Evolutionary conservation across 2,888 invertebrate genomes (phyloP).

Genomic region (Vesta saturnalis): DNA sequence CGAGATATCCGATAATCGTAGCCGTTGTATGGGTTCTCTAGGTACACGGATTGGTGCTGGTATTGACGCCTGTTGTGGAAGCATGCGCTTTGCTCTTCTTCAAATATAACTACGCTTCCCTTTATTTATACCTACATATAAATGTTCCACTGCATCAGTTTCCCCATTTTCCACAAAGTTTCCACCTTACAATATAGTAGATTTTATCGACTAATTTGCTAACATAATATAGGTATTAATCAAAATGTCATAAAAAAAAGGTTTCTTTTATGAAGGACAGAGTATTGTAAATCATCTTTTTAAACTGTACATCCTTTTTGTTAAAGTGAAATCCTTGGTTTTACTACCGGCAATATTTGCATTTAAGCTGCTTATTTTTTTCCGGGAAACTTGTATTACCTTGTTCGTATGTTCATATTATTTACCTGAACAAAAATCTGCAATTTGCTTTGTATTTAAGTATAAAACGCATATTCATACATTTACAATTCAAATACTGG

Average conservation of each 20-base stretch:
- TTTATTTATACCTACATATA: conserved; percentile 17
- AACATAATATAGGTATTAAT: background rate
- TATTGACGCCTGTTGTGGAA: conserved; percentile 38
- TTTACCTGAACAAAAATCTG: background rate
- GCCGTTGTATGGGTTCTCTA: conserved; percentile 23
- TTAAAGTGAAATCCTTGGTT: too few species aligned
- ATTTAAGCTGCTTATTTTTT: too few species aligned
- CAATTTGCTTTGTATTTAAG: background rate
- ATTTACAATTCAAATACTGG: conserved; percentile 6
- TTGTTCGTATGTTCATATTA: too few species aligned
- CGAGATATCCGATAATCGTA: conserved; percentile 37
- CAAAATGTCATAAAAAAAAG: background rate
- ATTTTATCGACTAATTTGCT: conserved; percentile 5
- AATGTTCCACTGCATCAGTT: conserved; percentile 21
- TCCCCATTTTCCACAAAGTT: conserved; percentile 11
- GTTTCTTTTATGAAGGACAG: too few species aligned
- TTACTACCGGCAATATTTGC: background rate
- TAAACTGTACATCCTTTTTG: too few species aligned
- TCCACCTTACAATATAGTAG: conserved; percentile 6
- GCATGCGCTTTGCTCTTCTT: conserved; percentile 28
- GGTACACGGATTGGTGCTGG: conserved; percentile 39
- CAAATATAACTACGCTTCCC: conserved; percentile 24
- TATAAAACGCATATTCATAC: background rate
- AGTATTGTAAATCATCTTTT: too few species aligned
- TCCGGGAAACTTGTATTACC: too few species aligned